Conservation (phyloP, 2,888 invertebrate species). For the Dolomedes plantarius region DNA sequence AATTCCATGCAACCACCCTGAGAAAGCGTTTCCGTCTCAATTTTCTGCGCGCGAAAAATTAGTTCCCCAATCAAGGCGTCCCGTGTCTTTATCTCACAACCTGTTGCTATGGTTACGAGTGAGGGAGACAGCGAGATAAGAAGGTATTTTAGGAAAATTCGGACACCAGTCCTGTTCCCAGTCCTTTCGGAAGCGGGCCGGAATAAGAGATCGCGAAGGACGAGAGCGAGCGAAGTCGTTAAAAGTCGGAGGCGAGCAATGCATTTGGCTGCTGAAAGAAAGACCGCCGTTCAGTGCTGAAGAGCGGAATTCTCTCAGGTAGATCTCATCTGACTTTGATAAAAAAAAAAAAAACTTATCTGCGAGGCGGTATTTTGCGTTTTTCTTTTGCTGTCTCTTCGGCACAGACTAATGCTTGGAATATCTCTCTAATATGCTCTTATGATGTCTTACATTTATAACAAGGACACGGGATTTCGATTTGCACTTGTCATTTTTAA, state of each 20-base stretch:
- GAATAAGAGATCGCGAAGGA: neutral
- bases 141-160: constrained; percentile 68
- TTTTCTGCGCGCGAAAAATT: constrained; percentile 16
- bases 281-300: neutral
- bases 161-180: constrained; percentile 49
- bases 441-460: no score
- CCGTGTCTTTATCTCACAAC: constrained; percentile 53
- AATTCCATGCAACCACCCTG: no score
- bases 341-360: no score
- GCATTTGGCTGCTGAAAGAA: neutral
- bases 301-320: no score
- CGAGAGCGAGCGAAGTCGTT: neutral
- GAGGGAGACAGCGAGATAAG: constrained; percentile 53
- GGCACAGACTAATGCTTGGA: no score
- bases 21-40: neutral
- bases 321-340: no score
- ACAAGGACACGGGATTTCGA: no score
- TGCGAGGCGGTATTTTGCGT: no score
- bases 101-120: constrained; percentile 52
- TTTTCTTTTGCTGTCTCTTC: no score
- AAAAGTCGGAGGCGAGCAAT: neutral
- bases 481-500: no score
- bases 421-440: no score
- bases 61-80: constrained; percentile 33
- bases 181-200: constrained; percentile 18